These are phyloP conservation scores for Cyanocitta stelleri DNA, from an alignment of 2,113 vertebrate species.

Conservation along the genomic window DNA sequence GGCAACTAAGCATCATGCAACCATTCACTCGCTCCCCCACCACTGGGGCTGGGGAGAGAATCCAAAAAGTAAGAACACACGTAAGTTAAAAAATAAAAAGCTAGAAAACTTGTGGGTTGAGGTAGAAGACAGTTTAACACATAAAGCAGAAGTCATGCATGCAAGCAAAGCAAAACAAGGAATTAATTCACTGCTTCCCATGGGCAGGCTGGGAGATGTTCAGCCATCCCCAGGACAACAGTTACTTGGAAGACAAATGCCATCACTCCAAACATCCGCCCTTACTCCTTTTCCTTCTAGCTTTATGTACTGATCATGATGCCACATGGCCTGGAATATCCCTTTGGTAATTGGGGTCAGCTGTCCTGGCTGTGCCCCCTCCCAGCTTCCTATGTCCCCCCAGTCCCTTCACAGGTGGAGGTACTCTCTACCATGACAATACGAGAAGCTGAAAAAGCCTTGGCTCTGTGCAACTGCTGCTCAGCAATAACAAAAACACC, in stretches of 20 bases:
- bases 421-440: neutral
- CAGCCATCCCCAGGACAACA: neutral
- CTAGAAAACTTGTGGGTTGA: neutral
- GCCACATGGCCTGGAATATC: neutral
- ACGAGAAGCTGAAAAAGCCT: neutral
- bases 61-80: neutral
- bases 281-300: neutral
- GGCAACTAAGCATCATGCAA: neutral
- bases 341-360: neutral
- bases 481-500: neutral
- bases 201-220: neutral
- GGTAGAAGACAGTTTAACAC: neutral
- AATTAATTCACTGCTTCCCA: neutral
- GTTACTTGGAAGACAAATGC: neutral
- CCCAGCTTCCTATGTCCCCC: neutral
- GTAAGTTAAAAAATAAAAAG: neutral
- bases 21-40: rapidly evolving
- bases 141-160: neutral
- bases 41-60: neutral
- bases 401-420: neutral
- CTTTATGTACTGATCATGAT: neutral
- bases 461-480: neutral
- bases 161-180: neutral
- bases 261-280: neutral
- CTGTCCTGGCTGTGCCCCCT: neutral